These are phyloP conservation scores for Eunapius fragilis DNA, from an alignment of 37 sponge, comb jelly and placozoan genomes.

Conservation along the genomic window DNA sequence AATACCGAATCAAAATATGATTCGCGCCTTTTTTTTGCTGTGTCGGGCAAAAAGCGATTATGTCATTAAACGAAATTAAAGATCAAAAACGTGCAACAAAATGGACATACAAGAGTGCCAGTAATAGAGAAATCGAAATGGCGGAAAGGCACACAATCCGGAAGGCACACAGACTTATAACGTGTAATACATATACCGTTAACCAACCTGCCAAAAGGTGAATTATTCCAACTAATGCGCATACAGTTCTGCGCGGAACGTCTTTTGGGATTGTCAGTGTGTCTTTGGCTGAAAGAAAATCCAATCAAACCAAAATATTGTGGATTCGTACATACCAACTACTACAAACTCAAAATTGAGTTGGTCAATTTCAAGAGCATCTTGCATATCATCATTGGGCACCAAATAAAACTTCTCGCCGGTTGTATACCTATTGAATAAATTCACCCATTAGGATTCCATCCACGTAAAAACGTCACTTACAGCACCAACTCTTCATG, in stretches of 20 bases:
- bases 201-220: constrained; percentile 72
- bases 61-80: too few species aligned
- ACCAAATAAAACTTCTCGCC: constrained; percentile 72
- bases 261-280: not conserved
- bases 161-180: too few species aligned
- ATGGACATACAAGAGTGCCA: too few species aligned
- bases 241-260: constrained; percentile 8
- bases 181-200: constrained; percentile 38
- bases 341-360: constrained; percentile 60
- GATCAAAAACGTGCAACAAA: too few species aligned
- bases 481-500: constrained; percentile 40
- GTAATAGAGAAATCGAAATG: too few species aligned
- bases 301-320: not conserved
- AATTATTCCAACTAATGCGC: constrained; percentile 69
- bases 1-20: too few species aligned
- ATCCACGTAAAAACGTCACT: not conserved
- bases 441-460: not conserved
- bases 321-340: constrained; percentile 32
- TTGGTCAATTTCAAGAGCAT: constrained; percentile 81
- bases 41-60: too few species aligned
- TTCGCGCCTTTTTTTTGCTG: too few species aligned
- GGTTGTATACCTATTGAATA: constrained; percentile 50
- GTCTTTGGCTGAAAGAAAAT: constrained; percentile 10
- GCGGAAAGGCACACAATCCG: too few species aligned
- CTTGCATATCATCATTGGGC: constrained; percentile 9